A percentile compares a stretch with the other conserved stretches of the same genome.
These are phyloP conservation scores for Echeneis naucrates DNA, from an alignment of 2,797 vertebrate genomes.

Conservation along the genomic window DNA sequence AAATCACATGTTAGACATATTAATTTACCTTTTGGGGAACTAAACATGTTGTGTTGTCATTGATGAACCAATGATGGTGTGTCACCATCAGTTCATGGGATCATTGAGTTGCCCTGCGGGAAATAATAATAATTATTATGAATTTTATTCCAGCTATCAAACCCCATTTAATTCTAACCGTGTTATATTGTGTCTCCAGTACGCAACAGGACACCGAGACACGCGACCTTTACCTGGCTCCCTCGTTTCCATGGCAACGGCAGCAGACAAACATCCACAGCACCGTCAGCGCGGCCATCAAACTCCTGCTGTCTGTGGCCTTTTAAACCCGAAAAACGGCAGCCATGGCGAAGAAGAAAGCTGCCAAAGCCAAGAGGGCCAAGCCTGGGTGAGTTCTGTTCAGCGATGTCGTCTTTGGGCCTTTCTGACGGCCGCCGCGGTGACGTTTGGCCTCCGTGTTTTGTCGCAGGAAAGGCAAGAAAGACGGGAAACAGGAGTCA, in stretches of 20 bases:
- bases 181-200: too few relatives aligned
- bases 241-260: slow-evolving; percentile 64
- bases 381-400: slow-evolving; percentile 82
- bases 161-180: too few relatives aligned
- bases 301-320: background rate
- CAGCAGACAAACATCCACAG: slow-evolving; percentile 52
- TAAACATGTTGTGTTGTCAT: too few relatives aligned
- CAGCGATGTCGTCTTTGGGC: too few relatives aligned
- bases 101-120: too few relatives aligned
- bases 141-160: too few relatives aligned
- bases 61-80: too few relatives aligned
- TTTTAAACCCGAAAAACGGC: background rate
- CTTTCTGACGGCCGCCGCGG: background rate
- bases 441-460: background rate
- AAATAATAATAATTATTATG: too few relatives aligned
- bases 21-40: too few relatives aligned
- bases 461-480: slow-evolving; percentile 81
- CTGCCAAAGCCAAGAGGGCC: slow-evolving; percentile 71
- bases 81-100: too few relatives aligned
- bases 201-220: slow-evolving; percentile 5
- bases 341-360: slow-evolving; percentile 79
- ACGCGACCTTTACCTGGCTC: slow-evolving; percentile 24
- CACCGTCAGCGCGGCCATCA: background rate
- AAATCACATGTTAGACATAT: too few relatives aligned
- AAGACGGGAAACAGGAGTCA: slow-evolving; percentile 75